phyloP scores from a whole-genome alignment of 2,888 invertebrate species.

The Nymphalis urticae region DNA sequence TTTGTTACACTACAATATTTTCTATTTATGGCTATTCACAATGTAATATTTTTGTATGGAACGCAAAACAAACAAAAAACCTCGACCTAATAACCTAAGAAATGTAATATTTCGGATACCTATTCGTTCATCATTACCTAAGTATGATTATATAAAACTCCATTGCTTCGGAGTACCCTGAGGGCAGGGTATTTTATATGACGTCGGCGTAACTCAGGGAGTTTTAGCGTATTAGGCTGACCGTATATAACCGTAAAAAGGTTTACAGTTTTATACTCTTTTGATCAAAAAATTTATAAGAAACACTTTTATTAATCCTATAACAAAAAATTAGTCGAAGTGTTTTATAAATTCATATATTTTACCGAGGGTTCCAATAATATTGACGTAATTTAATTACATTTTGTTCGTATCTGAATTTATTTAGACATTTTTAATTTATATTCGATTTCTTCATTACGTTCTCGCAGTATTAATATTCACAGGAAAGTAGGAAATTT shows the following conservation, averaged over 20 bases:
- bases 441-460: not conserved
- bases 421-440: slow-evolving; percentile 4
- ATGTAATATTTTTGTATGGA: not conserved
- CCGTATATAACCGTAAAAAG: slow-evolving; percentile 39
- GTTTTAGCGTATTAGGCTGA: slow-evolving; percentile 39
- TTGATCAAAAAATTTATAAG: slow-evolving; percentile 9
- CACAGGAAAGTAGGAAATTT: slow-evolving; percentile 21
- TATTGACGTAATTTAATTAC: too few species aligned
- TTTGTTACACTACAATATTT: not conserved
- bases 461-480: slow-evolving; percentile 15
- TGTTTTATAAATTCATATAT: not conserved
- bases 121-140: slow-evolving; percentile 36
- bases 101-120: slow-evolving; percentile 17
- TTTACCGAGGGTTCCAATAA: not conserved
- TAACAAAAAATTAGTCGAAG: not conserved
- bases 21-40: not conserved
- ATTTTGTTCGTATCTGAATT: too few species aligned
- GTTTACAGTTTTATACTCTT: slow-evolving; percentile 35
- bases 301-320: not conserved
- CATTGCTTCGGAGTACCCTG: slow-evolving; percentile 28
- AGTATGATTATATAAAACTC: slow-evolving; percentile 38
- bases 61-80: not conserved
- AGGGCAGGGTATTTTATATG: slow-evolving; percentile 35
- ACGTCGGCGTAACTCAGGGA: slow-evolving; percentile 35
- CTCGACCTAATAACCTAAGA: slow-evolving; percentile 1